Evolutionary conservation across 2,888 invertebrate species (phyloP).

Genomic region (Nebria brevicollis): DNA sequence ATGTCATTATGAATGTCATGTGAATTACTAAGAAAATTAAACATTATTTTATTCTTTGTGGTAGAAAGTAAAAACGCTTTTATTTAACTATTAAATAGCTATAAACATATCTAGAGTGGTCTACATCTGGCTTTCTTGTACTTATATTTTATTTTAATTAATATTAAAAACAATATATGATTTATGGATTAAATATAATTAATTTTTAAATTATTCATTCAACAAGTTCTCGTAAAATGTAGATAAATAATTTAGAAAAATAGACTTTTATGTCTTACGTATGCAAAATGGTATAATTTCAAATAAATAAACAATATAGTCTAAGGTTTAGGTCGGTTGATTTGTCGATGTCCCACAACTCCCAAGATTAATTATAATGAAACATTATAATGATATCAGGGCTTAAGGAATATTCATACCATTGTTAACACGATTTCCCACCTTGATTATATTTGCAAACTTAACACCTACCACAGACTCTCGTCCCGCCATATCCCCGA

Average conservation of each 20-base stretch:
- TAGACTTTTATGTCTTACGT: too few relatives aligned
- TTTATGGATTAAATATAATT: too few relatives aligned
- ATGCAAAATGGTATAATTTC: too few relatives aligned
- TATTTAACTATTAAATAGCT: too few relatives aligned
- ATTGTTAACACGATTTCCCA: slow-evolving; percentile 36
- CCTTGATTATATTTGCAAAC: slow-evolving; percentile 42
- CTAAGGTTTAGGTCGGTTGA: not conserved
- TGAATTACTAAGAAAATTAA: not conserved
- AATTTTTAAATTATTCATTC: too few relatives aligned
- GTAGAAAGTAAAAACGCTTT: too few relatives aligned
- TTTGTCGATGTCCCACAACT: not conserved
- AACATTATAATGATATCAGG: not conserved
- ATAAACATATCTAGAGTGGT: too few relatives aligned
- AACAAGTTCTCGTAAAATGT: too few relatives aligned
- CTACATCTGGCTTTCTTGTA: too few relatives aligned
- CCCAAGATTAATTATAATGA: not conserved
- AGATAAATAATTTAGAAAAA: too few relatives aligned
- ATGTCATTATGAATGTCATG: slow-evolving; percentile 1
- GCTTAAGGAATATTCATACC: slow-evolving; percentile 11
- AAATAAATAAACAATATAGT: not conserved
- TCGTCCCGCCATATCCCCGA: slow-evolving; percentile 7
- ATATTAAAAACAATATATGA: too few relatives aligned
- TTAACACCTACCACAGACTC: not conserved
- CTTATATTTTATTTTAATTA: too few relatives aligned
- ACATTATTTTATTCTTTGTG: not conserved